These are phyloP conservation scores for Scaptomyza montana DNA, from an alignment of 1,140 invertebrate genomes.

Conservation along the genomic window DNA sequence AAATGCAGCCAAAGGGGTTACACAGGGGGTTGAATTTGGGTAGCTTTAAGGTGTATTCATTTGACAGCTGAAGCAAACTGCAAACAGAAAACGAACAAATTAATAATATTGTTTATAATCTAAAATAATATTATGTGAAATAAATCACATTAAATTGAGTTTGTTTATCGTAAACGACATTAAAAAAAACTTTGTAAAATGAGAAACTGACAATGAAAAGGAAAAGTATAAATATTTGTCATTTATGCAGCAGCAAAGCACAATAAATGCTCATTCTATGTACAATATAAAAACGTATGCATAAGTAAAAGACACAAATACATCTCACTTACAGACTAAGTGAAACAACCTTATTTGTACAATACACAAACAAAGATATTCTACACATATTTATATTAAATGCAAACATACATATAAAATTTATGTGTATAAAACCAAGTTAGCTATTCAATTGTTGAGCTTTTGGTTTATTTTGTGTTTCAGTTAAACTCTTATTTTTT, in stretches of 20 bases:
- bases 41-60: slow-evolving; percentile 41
- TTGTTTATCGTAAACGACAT: slow-evolving; percentile 22
- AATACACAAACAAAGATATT: slow-evolving; percentile 1
- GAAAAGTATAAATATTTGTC: slow-evolving; percentile 16
- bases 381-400: not conserved
- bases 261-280: slow-evolving; percentile 73
- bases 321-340: slow-evolving; percentile 12
- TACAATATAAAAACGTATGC: slow-evolving; percentile 47
- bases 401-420: slow-evolving; percentile 1
- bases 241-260: slow-evolving; percentile 33
- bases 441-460: slow-evolving; percentile 42
- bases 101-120: slow-evolving; percentile 44
- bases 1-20: slow-evolving; percentile 78
- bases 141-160: slow-evolving; percentile 22
- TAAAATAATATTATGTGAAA: slow-evolving; percentile 19
- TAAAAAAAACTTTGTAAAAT: slow-evolving; percentile 50
- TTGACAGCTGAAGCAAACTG: slow-evolving; percentile 53
- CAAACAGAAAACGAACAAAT: slow-evolving; percentile 42
- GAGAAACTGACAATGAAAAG: slow-evolving; percentile 9
- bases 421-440: not conserved
- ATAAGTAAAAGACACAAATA: slow-evolving; percentile 32
- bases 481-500: slow-evolving; percentile 1
- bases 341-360: slow-evolving; percentile 22
- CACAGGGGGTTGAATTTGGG: slow-evolving; percentile 50
- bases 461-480: slow-evolving; percentile 19